Base-by-base conservation (phyloP, 2,888 invertebrate genomes). In the Mythimna ferrago region DNA sequence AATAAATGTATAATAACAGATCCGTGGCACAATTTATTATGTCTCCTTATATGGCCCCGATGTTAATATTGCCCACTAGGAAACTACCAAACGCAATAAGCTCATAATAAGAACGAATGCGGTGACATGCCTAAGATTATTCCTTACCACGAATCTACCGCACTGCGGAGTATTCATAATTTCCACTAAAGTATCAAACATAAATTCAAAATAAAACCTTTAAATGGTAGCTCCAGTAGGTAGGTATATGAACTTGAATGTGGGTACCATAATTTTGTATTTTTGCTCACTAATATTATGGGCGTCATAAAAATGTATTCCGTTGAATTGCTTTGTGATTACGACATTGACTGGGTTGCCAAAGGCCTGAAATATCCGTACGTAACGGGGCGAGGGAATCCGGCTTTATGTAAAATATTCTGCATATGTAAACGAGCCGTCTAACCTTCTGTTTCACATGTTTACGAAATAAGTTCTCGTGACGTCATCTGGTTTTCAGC, bases 101-200 rank as follows among this genome's bases (percentile, higher is more conserved):
- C 88, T 86, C 83, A 87, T 91, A 90, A 91, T 90, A 89, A 91
- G 92, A 92, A 93, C 87, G 90, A 90, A 93, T 92, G 92, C 87
- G 92, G 89, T 91, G 92, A 92, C 93, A 93, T 87, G 86, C 82
- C 87, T 85, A 87, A 93, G 92, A 94, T 93, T 92, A 94, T 92
- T 89, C 88, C 85, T 87, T 87, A 66, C 89, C 84, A 85, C 85
- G 85, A 87, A 90, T 86, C 82, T 89, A 90, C 93, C 94, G 94
- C 94, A 93, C 78, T 94, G 94, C 93, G 92, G 93, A 85, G 84
- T 82, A 86, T 84, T 87, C 88, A 90, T 92, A 91, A 92, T 92
- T 93, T 88, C 86, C 87, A 85, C 89, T 87, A 84, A 91, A 93
- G 90, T 90, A 91, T 91, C 90, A 90, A 88, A 88, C 88, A 91